Base-by-base conservation (phyloP, 2,797 vertebrate genomes). In the Molossus alvarezi region DNA sequence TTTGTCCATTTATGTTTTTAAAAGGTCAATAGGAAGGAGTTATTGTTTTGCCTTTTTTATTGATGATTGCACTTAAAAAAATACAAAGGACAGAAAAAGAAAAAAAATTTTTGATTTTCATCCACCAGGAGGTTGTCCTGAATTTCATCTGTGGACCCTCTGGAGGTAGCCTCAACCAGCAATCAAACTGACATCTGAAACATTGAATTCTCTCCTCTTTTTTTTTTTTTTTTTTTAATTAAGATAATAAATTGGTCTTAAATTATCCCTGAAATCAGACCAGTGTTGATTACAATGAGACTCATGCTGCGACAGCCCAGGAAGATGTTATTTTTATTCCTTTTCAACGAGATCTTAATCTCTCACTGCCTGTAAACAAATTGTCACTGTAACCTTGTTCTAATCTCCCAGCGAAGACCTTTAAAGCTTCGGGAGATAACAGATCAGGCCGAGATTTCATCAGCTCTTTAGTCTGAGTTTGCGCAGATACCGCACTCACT, bases 241-340 rank as follows among this genome's bases (percentile, higher is more conserved):
- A 99, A 99, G 99, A 99, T 99, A 99, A 99, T 99, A 99, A 99
- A 99, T 99, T 99, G 99, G 99, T 98, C 99, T 99, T 99, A 99
- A 99, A 99, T 99, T 99, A 99, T 99, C 99, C 99, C 99, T 99
- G 99, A 99, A 99, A 99, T 99, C 99, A 99, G 99, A 99, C 99
- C 99, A 99, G 99, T 99, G 98, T 99, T 99, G 99, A 99, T 99
- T 99, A 99, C 99, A 99, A 99, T 99, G 98, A 99, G 98, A 98
- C 98, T 99, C 99, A 99, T 94, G 99, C 99, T 99, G 99, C 98
- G 99, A 99, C 98, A 99, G 99, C 99, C 98, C 98, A 90, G 98
- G 98, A 99, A 98, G 98, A 98, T 98, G 98, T 98, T 99, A 98
- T 99, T 99, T 99, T 98, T 98, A 99, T 99, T 99, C 98, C 98